phyloP scores from a whole-genome alignment of 2,113 vertebrate genomes.

The Carassius gibelio region DNA sequence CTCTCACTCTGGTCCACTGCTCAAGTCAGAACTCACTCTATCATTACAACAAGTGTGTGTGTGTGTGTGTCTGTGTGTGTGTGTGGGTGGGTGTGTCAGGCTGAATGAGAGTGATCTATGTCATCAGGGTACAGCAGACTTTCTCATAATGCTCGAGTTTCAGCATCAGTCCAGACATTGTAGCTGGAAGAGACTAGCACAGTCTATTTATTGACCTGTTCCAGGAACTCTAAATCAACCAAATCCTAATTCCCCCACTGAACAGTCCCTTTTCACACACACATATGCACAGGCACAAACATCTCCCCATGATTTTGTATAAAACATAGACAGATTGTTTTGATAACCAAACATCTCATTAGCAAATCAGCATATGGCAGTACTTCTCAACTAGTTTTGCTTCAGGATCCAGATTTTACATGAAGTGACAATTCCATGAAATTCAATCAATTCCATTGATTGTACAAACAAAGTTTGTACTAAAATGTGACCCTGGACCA shows the following conservation, averaged over 20 bases:
- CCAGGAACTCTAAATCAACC: slow-evolving; percentile 63
- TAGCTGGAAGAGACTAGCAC: slow-evolving; percentile 49
- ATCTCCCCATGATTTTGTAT: slow-evolving; percentile 19
- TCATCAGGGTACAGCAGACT: slow-evolving; percentile 40
- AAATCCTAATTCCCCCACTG: slow-evolving; percentile 51
- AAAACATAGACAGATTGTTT: slow-evolving; percentile 28
- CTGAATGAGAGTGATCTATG: slow-evolving; percentile 45
- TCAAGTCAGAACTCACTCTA: slow-evolving; percentile 60
- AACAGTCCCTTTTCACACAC: slow-evolving; percentile 2
- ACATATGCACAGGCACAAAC: background rate
- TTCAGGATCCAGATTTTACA: background rate
- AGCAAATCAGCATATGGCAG: slow-evolving; percentile 51
- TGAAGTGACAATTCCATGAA: background rate
- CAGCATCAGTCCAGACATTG: slow-evolving; percentile 41
- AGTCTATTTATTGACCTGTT: slow-evolving; percentile 63
- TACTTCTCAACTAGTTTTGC: background rate
- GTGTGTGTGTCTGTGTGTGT: too few species aligned
- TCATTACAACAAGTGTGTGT: slow-evolving; percentile 57
- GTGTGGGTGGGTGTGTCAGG: slow-evolving; percentile 26
- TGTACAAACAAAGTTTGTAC: background rate
- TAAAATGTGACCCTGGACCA: too few species aligned
- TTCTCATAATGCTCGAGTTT: slow-evolving; percentile 49
- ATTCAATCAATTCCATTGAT: too few species aligned
- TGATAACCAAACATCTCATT: slow-evolving; percentile 50
- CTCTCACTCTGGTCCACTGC: slow-evolving; percentile 67